Conservation (phyloP, 2,113 vertebrate species). For the Chelonoidis abingdonii region DNA sequence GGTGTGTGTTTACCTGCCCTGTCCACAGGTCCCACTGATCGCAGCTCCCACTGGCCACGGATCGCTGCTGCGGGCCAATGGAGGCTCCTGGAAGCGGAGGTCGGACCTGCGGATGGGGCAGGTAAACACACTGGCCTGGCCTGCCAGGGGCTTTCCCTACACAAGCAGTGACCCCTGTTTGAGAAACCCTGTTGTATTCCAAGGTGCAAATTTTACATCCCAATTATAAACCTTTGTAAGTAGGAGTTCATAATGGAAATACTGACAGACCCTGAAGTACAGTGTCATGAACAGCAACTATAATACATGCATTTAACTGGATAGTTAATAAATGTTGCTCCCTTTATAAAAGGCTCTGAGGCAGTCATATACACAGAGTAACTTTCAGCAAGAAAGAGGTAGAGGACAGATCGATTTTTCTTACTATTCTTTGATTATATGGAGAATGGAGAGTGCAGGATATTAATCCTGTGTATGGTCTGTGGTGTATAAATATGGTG, state of each 20-base stretch:
- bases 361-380: not conserved
- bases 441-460: not conserved
- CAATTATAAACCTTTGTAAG: not conserved
- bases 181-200: not conserved
- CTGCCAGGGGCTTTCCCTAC: no score
- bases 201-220: conserved; percentile 28
- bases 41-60: no score
- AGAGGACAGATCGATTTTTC: not conserved
- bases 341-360: conserved; percentile 26
- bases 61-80: no score
- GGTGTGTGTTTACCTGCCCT: no score
- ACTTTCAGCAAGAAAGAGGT: not conserved
- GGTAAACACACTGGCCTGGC: no score
- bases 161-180: no score
- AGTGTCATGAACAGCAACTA: conserved; percentile 1
- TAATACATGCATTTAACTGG: conserved; percentile 41
- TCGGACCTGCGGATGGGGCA: no score
- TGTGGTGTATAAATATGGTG: not conserved
- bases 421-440: conserved; percentile 26
- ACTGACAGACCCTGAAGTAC: not conserved
- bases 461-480: conserved; percentile 23
- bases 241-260: not conserved
- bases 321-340: conserved; percentile 54
- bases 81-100: no score
- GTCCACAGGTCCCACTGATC: no score